Evolutionary conservation across 2,888 invertebrate species (phyloP).

Genomic region (Odontothrips loti): DNA sequence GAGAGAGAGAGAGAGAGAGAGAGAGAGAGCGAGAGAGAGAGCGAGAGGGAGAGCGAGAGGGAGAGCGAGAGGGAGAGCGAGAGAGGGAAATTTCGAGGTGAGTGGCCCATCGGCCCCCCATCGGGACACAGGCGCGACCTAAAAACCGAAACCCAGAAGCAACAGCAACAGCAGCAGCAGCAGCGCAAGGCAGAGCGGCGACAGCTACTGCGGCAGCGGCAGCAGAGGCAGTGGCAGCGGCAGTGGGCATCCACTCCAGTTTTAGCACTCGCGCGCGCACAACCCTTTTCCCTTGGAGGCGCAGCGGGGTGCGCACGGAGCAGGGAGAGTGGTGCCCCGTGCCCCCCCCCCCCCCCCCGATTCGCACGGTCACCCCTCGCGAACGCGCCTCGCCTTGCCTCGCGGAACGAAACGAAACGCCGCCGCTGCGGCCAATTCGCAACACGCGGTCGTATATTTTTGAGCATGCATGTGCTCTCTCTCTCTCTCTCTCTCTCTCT

Average conservation of each 20-base stretch:
- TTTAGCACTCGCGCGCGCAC: not conserved
- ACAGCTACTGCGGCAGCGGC: not conserved
- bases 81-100: no score
- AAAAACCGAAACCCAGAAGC: not conserved
- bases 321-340: no score
- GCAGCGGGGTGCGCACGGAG: no score
- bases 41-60: no score
- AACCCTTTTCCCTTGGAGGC: no score
- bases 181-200: not conserved
- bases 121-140: not conserved
- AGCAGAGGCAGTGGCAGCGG: not conserved
- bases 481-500: not conserved
- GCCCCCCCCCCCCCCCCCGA: no score
- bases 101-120: no score
- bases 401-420: not conserved
- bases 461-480: no score
- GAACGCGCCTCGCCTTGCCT: no score
- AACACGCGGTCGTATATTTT: not conserved
- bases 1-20: no score
- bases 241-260: not conserved
- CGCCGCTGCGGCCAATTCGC: not conserved
- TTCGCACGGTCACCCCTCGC: not conserved
- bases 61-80: no score
- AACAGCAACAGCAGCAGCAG: not conserved
- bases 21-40: no score